Percentiles rank a stretch among this genome's conserved stretches.
These are phyloP conservation scores for Petroica traversi DNA, from an alignment of 2,113 vertebrate species.

Conservation along the genomic window DNA sequence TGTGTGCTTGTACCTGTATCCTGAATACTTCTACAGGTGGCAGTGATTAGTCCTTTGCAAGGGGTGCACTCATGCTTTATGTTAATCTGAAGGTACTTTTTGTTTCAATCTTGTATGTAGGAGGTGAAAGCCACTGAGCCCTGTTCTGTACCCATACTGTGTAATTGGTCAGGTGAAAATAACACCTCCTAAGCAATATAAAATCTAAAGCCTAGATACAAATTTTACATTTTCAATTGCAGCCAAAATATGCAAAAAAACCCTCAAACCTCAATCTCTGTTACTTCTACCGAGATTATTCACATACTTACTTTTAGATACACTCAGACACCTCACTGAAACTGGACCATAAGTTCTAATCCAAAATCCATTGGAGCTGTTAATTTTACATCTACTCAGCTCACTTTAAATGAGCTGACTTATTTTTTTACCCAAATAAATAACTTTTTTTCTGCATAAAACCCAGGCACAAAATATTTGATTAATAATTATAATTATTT, in stretches of 20 bases:
- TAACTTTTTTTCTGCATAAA: background rate
- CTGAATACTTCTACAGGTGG: background rate
- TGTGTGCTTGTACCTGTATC: background rate
- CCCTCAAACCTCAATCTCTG: rapidly evolving
- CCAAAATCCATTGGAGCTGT: background rate
- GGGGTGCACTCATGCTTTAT: background rate
- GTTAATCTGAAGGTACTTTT: background rate
- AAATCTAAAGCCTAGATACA: background rate
- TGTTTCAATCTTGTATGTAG: background rate
- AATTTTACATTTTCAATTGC: background rate
- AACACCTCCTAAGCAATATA: background rate
- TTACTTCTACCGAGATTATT: background rate
- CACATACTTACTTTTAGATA: background rate
- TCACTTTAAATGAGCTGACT: background rate
- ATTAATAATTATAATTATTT: background rate
- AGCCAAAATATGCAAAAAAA: background rate
- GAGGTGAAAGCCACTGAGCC: background rate
- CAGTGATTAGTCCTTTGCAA: background rate
- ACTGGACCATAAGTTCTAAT: background rate
- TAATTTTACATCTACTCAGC: background rate
- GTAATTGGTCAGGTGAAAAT: background rate
- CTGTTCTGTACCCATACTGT: background rate
- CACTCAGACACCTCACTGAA: background rate
- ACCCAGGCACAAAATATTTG: background rate
- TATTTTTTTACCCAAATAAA: background rate